These are phyloP conservation scores for Kradibia gibbosae DNA, from an alignment of 1,140 invertebrate species.

Conservation along the genomic window DNA sequence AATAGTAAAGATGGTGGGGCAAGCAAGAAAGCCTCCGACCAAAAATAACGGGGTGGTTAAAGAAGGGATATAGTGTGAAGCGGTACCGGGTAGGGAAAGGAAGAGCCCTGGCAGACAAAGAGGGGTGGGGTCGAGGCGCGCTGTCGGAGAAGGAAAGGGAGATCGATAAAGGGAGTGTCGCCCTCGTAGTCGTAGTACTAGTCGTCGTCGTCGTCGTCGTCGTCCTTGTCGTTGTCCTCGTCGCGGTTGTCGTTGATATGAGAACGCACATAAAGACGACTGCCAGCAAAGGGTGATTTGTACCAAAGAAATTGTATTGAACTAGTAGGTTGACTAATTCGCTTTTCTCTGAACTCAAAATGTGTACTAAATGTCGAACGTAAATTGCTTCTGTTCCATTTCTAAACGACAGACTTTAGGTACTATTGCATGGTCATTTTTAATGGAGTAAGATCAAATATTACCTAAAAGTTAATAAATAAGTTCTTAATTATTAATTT, in stretches of 20 bases:
- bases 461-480: too few relatives aligned
- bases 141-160: slow-evolving; percentile 45
- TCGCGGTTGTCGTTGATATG: neutral
- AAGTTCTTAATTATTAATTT: too few relatives aligned
- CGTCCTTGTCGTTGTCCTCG: slow-evolving; percentile 42
- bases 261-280: neutral
- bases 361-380: slow-evolving; percentile 7
- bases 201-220: slow-evolving; percentile 36
- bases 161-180: slow-evolving; percentile 73
- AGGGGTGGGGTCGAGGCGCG: slow-evolving; percentile 57
- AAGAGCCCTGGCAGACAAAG: slow-evolving; percentile 36
- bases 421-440: neutral
- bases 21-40: slow-evolving; percentile 4
- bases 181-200: slow-evolving; percentile 39
- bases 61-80: slow-evolving; percentile 19
- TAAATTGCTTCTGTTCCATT: slow-evolving; percentile 17
- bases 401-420: neutral
- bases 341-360: neutral
- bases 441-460: neutral
- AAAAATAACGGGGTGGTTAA: neutral
- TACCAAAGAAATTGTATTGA: slow-evolving; percentile 36
- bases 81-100: slow-evolving; percentile 1
- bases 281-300: slow-evolving; percentile 6
- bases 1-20: neutral
- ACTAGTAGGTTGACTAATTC: neutral